Evolutionary conservation across 2,797 vertebrate genomes (phyloP).

Genomic region (Notamacropus eugenii): DNA sequence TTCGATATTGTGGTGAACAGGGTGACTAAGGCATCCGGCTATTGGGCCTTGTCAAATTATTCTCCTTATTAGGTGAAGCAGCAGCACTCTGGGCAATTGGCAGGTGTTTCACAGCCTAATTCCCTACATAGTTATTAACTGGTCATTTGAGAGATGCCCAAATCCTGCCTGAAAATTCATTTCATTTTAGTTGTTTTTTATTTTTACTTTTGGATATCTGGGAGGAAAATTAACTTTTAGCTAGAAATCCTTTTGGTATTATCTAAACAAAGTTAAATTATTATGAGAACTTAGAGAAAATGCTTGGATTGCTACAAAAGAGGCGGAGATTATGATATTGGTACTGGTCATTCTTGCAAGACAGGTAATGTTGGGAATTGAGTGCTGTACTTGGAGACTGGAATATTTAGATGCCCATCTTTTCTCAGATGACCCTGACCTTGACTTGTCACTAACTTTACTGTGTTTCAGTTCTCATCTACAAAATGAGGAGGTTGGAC

Average conservation of each 20-base stretch:
- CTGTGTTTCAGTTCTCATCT: neutral
- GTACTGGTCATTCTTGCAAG: neutral
- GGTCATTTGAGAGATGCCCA: neutral
- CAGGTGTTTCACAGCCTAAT: neutral
- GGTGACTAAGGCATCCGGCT: neutral
- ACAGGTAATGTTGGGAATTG: neutral
- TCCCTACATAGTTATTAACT: neutral
- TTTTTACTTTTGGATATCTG: neutral
- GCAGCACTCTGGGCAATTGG: neutral
- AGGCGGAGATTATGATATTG: neutral
- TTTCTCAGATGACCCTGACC: neutral
- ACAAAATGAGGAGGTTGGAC: neutral
- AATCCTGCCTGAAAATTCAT: neutral
- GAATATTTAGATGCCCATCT: neutral
- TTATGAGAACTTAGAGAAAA: neutral
- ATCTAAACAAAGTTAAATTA: neutral
- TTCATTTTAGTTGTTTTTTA: neutral
- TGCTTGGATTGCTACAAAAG: neutral
- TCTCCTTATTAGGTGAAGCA: neutral
- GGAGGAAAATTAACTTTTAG: neutral
- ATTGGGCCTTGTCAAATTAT: neutral
- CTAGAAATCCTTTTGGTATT: neutral
- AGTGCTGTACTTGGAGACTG: neutral
- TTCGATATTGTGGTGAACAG: neutral
- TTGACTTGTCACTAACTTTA: neutral